Evolutionary conservation across 1,140 invertebrate species (phyloP), one percentile per base, ranked within the genome.

Genomic region (Drosophila cardini): DNA sequence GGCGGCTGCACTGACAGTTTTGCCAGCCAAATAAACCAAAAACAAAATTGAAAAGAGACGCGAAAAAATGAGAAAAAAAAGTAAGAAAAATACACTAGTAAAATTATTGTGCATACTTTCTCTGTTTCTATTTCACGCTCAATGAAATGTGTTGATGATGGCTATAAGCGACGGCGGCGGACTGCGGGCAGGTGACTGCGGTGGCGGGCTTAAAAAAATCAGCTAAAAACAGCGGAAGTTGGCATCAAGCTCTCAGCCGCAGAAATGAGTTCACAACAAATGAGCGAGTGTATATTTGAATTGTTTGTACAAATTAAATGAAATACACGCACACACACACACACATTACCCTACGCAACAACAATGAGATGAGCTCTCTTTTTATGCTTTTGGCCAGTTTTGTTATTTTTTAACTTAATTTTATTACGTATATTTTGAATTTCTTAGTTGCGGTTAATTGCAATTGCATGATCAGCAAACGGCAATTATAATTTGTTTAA

Each of bases 51-150:
- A 58, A 87, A 70, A 42, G 36, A 63, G 4, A 43, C 4, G 18
- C 13, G 43, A 60, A 34, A 38, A 42, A 53, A 10, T 56, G 18
- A 46, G 16, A 58, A 5, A 40, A 30, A 75, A 13, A 73, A 13
- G n/a, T n/a, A n/a, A 63, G 11, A 48, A 15, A 36, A 32, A 52
- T n/a, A 64, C 36, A 69, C 50, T 75, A 72, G 79, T 62, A 82
- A 78, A 80, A 90, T 84, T 80, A 89, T 84, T 80, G 80, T 90
- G 84, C 79, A 79, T 81, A 90, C 89, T 91, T 91, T 91, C 89
- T 91, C 89, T 91, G 89, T 91, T 90, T 89, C 89, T 84, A 91
- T 91, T 91, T 91, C 89, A 91, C 89, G 89, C 89, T 91, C 81
- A 91, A 91, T 91, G 89, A 89, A 90, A 91, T 91, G 76, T 87